Evolutionary conservation across 2,797 vertebrate genomes (phyloP).

Genomic region (Pteronotus mesoamericanus): DNA sequence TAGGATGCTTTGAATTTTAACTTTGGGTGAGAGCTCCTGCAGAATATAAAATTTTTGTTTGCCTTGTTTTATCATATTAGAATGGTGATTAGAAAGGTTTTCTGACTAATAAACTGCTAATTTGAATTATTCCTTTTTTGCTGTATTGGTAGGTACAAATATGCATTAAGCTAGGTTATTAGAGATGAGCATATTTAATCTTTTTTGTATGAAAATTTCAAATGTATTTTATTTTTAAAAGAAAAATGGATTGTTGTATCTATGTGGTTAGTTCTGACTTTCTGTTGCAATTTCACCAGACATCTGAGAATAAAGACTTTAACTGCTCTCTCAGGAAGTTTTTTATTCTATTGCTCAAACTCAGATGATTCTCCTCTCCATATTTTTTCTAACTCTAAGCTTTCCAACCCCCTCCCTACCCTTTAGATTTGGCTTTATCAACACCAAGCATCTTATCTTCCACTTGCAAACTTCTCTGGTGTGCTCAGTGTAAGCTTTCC

Average conservation of each 20-base stretch:
- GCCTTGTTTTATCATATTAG: neutral
- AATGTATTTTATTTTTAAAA: neutral
- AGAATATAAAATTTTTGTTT: neutral
- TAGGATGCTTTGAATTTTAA: neutral
- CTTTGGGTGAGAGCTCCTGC: neutral
- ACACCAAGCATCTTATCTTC: neutral
- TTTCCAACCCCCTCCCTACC: fast-evolving
- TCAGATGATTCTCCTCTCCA: neutral
- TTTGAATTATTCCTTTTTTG: neutral
- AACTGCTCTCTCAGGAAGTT: neutral
- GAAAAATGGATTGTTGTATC: neutral
- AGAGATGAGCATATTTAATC: neutral
- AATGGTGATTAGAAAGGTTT: neutral
- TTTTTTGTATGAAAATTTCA: too few relatives aligned
- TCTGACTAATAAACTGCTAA: neutral
- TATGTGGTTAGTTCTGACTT: neutral
- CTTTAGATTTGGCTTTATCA: neutral
- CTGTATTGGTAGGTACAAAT: neutral
- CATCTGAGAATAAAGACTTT: neutral
- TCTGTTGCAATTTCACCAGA: neutral
- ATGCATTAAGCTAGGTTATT: neutral
- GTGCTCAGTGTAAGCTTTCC: neutral
- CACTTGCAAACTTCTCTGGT: neutral
- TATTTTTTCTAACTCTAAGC: neutral
- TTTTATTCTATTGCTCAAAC: neutral